Base-by-base conservation (phyloP, 2,797 vertebrate species). In the Lutjanus campechanus region DNA sequence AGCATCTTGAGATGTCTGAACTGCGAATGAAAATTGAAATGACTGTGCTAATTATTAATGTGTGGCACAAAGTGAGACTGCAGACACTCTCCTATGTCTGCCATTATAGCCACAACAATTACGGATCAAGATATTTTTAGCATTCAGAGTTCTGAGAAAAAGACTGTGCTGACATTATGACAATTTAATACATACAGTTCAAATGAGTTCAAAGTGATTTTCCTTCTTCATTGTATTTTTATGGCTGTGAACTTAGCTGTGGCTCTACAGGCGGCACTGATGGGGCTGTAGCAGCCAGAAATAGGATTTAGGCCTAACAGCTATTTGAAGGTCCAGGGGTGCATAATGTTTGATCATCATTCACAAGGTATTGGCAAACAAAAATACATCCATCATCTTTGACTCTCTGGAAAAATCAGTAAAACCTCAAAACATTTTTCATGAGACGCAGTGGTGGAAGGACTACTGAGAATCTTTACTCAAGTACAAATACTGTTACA, bases 331-430 rank as follows among this genome's bases (percentile, higher is more conserved):
- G 5, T 47, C 76, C 47, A 9, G 11, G 46, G 53, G 55, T 25
- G 49, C 56, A 55, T 46, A 71, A 81, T 77, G 63, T 67, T 75
- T 56, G 70, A 69, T 68, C 9, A 43, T 82, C n/a, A 36, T 36
- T 36, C 29, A 60, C 19, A 60, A 66, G 22, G 43, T 50, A 67
- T 0, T 15, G 44, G 15, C 3, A 9, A 0, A 1, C 7, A 43
- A 69, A 65, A 43, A 67, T 61, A 74, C 11, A 16, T 69, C 51
- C 11, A 81, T 82, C 15, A 67, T 69, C 50, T 47, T 40, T 58
- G 43, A 76, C 10, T 67, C 54, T 44, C 11, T 43, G 44, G 76
- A 73, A 2, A 70, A 54, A 15, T 55, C 12, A 36, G 61, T 66
- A 62, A 50, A 29, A 22, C n/a, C 64, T 53, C 5, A 55, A 69